Percentiles rank a stretch among this genome's conserved stretches.
Conservation (phyloP, 2,797 vertebrate genomes). For the Pogoniulus pusillus region DNA sequence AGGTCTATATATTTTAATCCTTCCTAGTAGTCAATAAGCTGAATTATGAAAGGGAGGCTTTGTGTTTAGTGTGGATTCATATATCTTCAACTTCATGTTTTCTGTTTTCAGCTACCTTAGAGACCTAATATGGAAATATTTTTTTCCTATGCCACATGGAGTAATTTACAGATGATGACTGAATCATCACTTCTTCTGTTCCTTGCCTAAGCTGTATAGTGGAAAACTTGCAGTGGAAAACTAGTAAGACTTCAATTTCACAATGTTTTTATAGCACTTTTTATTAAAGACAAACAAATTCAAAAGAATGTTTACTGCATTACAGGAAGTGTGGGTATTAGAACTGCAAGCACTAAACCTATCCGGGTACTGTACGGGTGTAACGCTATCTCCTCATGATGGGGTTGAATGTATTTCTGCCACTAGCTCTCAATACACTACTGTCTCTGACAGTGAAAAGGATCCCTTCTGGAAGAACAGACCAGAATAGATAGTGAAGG, state of each 20-base stretch:
- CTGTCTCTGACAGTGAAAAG: not conserved
- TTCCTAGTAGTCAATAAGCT: not conserved
- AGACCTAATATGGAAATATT: not conserved
- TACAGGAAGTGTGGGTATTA: not conserved
- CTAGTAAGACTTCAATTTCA: not conserved
- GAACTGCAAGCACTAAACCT: not conserved
- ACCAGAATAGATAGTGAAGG: not conserved
- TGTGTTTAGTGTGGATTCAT: not conserved
- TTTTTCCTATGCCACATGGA: not conserved
- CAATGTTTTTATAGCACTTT: not conserved
- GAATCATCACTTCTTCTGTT: not conserved
- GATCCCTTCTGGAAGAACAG: not conserved
- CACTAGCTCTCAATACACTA: not conserved
- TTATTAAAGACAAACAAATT: not conserved
- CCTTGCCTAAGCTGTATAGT: not conserved
- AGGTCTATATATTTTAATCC: not conserved
- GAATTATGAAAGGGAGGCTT: not conserved
- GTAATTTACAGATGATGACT: not conserved
- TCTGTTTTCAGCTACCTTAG: not conserved
- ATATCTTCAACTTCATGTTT: not conserved
- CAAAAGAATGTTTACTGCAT: not conserved
- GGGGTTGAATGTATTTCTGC: not conserved
- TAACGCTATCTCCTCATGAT: not conserved
- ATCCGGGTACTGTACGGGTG: not conserved
- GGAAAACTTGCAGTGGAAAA: not conserved